Conservation (phyloP, 2,113 vertebrate genomes). For the Picathartes gymnocephalus region DNA sequence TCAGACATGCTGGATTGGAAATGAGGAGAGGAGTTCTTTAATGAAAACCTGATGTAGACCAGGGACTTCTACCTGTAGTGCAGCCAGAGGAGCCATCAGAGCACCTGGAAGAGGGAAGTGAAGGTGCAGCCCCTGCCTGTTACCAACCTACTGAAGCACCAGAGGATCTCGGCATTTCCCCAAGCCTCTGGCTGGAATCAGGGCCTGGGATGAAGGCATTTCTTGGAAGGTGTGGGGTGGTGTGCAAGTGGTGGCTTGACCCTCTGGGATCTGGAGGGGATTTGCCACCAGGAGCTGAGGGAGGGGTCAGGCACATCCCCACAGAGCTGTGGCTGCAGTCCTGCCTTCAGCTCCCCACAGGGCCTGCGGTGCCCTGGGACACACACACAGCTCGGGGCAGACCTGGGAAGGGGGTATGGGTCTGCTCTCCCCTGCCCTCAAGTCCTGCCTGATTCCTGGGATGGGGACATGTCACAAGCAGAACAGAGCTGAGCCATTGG, state of each 20-base stretch:
- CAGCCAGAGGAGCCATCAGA: background rate
- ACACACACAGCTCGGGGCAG: background rate
- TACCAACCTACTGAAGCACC: background rate
- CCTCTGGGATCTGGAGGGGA: too few species aligned
- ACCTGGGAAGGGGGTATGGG: background rate
- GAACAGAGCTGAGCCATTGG: background rate
- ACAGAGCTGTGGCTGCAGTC: background rate
- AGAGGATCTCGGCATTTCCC: background rate
- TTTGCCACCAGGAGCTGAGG: background rate
- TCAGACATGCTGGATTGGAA: background rate
- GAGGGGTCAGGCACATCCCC: background rate
- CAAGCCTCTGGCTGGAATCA: background rate
- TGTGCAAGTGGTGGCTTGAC: background rate
- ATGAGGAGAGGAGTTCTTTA: background rate
- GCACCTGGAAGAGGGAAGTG: background rate
- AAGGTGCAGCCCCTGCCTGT: background rate
- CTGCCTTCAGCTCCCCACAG: background rate
- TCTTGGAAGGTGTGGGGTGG: too few species aligned
- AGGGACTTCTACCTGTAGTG: background rate
- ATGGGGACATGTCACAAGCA: background rate
- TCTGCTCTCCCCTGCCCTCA: background rate
- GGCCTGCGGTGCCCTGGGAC: background rate
- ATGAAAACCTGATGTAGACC: background rate
- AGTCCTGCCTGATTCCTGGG: background rate
- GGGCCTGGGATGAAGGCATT: background rate